Base-by-base conservation (phyloP, 2,113 vertebrate genomes). In the Zosterops lateralis region DNA sequence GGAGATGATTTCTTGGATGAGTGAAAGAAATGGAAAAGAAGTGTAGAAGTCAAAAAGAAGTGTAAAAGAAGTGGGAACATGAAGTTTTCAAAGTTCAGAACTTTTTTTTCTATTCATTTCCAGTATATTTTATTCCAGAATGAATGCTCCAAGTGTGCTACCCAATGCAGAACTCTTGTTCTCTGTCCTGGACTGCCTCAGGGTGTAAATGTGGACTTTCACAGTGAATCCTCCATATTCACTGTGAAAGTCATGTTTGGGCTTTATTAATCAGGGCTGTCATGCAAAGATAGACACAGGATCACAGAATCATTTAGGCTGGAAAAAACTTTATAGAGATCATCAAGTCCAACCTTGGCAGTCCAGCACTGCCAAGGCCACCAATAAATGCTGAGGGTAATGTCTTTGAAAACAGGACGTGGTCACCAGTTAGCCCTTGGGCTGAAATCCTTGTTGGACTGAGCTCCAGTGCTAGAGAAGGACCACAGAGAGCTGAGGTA, bases 361-460 rank as follows among this genome's bases (percentile, higher is more conserved):
- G 21, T 22, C 21, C 31, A 48, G 56, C 34, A 50, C 31, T 48
- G 21, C 42, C 48, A 62, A 83, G 42, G 31, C 17, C 56, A 48
- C 31, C 48, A 42, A 26, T 42, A 14, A 75, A 67, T 0, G 0
- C 47, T 0, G 7, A 56, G 24, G 75, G 13, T 57, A 44, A 56
- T 3, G n/a, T 14, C 44, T 73, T 56, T 70, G 54, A 61, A 36
- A 68, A 56, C 0, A 1, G 21, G 24, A 53, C 0, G 0, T 3
- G 51, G 48, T 50, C 78, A 82, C 34, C 40, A 67, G 57, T 0
- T 3, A 92, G 57, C 21, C 36, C 70, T 58, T 1, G 11, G 65
- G 74, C 44, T 81, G 17, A 68, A 89, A 78, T 36, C 44, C 25
- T 22, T 21, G 22, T 34, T 1, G 11, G 18, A 48, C 25, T 29